These are phyloP conservation scores for Tychaedon coryphoeus DNA, from an alignment of 2,113 vertebrate genomes.

Conservation along the genomic window DNA sequence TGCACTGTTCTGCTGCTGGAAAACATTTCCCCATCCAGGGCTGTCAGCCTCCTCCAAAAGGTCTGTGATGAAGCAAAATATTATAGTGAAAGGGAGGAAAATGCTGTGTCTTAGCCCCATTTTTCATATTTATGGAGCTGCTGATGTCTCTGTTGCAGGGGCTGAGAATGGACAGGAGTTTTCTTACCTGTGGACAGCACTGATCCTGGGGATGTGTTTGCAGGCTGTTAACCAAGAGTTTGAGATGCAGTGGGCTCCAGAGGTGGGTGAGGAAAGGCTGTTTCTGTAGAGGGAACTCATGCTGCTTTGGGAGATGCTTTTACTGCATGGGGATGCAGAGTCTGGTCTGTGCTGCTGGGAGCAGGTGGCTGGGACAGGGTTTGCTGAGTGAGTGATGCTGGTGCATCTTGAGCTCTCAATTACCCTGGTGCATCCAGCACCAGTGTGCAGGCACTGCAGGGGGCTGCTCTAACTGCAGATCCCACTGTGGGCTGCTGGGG, in stretches of 20 bases:
- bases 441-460: not conserved
- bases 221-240: not conserved
- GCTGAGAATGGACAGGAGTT: not conserved
- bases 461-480: not conserved
- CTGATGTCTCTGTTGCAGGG: not conserved
- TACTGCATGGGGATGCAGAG: not conserved
- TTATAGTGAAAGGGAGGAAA: not conserved
- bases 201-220: not conserved
- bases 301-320: not conserved
- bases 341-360: not conserved
- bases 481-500: not conserved
- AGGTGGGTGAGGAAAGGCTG: not conserved
- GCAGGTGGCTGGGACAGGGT: not conserved
- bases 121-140: not conserved
- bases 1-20: not conserved
- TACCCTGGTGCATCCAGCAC: fast-evolving
- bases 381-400: not conserved
- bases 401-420: not conserved
- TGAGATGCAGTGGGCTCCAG: not conserved
- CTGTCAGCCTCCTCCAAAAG: not conserved
- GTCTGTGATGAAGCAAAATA: not conserved
- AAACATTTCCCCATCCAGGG: not conserved
- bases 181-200: not conserved
- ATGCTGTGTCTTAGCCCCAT: not conserved
- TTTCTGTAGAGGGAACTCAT: not conserved